Conservation (phyloP, 2,888 invertebrate genomes). For the Nomada flava region DNA sequence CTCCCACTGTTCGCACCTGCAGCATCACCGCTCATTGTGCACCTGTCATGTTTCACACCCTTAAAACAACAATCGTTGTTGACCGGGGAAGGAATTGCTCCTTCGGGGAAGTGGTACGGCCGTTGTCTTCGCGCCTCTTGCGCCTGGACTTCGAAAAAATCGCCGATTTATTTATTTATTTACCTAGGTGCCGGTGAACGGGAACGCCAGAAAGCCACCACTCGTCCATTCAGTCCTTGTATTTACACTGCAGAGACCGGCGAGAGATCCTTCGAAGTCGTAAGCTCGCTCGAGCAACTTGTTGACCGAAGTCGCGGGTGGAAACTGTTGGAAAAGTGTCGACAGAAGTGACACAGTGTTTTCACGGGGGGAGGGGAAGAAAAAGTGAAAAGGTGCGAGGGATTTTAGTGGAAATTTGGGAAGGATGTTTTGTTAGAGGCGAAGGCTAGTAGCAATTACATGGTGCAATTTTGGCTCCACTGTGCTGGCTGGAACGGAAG, state of each 20-base stretch:
- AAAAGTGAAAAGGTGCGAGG: neutral
- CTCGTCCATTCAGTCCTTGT: constrained; percentile 55
- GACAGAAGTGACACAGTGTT: constrained; percentile 20
- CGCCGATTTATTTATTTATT: constrained; percentile 80
- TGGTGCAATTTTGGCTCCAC: too few relatives aligned
- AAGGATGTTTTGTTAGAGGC: too few relatives aligned
- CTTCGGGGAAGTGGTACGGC: constrained; percentile 34
- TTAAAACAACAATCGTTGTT: constrained; percentile 82
- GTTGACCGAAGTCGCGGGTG: constrained; percentile 1
- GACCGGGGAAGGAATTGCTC: constrained; percentile 76
- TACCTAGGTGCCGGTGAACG: constrained; percentile 58
- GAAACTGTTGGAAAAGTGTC: constrained; percentile 19
- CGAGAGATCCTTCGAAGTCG: constrained; percentile 67
- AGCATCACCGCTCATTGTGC: constrained; percentile 78
- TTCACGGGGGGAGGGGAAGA: neutral
- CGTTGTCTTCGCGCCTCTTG: constrained; percentile 47
- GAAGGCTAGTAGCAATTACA: too few relatives aligned
- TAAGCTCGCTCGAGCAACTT: neutral
- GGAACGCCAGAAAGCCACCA: constrained; percentile 65
- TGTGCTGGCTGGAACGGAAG: too few relatives aligned
- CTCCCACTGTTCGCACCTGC: constrained; percentile 79
- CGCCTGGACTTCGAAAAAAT: constrained; percentile 70
- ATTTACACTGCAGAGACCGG: constrained; percentile 76
- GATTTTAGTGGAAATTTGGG: too few relatives aligned
- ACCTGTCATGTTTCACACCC: constrained; percentile 83